Evolutionary conservation across 2,797 vertebrate species (phyloP), one percentile per base, ranked within the genome.

Genomic region (Pyrocephalus nanus): DNA sequence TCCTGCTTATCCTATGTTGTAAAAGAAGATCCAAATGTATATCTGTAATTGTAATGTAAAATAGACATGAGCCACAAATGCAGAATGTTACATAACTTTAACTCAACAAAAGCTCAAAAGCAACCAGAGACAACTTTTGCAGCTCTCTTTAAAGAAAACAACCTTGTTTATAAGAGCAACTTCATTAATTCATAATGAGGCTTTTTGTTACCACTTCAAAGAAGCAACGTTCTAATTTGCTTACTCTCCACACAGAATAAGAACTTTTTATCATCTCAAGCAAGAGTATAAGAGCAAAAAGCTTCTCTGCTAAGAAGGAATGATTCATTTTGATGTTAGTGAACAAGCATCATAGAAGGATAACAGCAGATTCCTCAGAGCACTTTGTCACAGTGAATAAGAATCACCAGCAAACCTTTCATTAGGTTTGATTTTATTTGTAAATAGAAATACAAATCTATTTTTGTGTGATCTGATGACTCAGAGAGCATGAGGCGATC

Each of bases 371-470:
- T 5, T 84, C 62, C 90, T 91, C 60, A 40, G 53, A 95, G 77
- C 91, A 30, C 55, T 77, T 58, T 81, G 77, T 96, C 92, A 77
- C 0, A 47, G 83, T 2, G 4, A 86, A 57, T 89, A 93, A 94
- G 72, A 84, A 90, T 90, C 80, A 81, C 25, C 58, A 42, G 51
- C 64, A 74, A 87, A 70, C 62, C 75, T 86, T 94, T 48, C 79
- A 75, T 86, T 96, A 95, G 15, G 64, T 86, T 83, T 60, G 65
- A 91, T 95, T 86, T 93, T 94, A 90, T 90, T 95, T 93, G 94
- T 86, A 95, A 95, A 96, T 34, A 11, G 85, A 95, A 83, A 73
- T 51, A 66, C 91, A 95, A 58, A 79, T 54, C 90, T 97, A 95
- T 95, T 97, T 91, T 40, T 19, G 77, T 57, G 43, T 4, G 14